These are phyloP conservation scores for Agrotis segetum DNA, from an alignment of 2,888 invertebrate species.

Conservation along the genomic window DNA sequence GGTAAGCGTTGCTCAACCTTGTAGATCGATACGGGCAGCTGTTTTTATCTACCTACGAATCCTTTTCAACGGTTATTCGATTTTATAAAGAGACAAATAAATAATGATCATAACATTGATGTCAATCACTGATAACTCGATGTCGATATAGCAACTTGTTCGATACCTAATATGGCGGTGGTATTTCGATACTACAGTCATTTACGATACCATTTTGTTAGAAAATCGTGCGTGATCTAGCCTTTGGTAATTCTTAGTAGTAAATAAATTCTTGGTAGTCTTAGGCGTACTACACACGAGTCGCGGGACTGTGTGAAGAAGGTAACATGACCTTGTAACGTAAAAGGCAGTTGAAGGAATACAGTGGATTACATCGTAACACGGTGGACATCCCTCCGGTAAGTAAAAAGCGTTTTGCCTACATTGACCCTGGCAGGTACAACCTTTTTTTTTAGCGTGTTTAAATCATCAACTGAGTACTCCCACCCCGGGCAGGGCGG, in stretches of 20 bases:
- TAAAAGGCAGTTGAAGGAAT: too few relatives aligned
- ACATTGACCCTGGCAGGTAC: too few relatives aligned
- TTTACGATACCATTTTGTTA: not conserved
- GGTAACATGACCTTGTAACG: too few relatives aligned
- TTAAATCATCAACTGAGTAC: too few relatives aligned
- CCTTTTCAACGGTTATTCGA: not conserved
- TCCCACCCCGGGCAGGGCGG: too few relatives aligned
- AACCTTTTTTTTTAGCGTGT: too few relatives aligned
- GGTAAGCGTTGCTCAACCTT: not conserved
- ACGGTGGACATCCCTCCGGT: too few relatives aligned
- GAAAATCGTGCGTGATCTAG: not conserved
- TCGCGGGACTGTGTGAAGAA: too few relatives aligned
- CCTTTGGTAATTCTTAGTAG: too few relatives aligned
- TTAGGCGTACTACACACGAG: not conserved
- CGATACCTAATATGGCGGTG: constrained; percentile 8
- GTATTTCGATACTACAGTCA: constrained; percentile 18
- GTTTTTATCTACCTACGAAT: not conserved
- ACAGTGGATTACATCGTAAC: too few relatives aligned
- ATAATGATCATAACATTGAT: not conserved
- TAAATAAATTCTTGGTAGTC: too few relatives aligned
- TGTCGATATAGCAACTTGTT: not conserved
- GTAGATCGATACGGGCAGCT: not conserved
- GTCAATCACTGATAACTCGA: constrained; percentile 2
- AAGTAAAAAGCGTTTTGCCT: too few relatives aligned
- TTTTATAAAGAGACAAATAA: not conserved